Percentiles rank a stretch among this genome's conserved stretches.
phyloP scores from a whole-genome alignment of 2,113 vertebrate genomes.

The Miniopterus natalensis region DNA sequence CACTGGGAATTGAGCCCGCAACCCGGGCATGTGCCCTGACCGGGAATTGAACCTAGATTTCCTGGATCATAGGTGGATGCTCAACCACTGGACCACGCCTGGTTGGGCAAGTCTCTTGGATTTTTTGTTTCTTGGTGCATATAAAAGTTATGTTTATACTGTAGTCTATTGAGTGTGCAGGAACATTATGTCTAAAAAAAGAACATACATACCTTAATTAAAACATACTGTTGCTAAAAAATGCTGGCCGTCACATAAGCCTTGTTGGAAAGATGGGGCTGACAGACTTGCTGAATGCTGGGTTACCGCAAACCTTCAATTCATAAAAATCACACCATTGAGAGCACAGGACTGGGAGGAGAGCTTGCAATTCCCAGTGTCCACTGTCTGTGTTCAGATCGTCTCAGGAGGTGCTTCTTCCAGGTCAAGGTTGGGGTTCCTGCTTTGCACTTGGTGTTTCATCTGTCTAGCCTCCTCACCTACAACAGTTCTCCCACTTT shows the following conservation, averaged over 20 bases:
- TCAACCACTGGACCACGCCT: too few relatives aligned
- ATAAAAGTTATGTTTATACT: too few relatives aligned
- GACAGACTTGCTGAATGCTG: background rate
- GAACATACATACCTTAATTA: background rate
- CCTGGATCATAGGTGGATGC: too few relatives aligned
- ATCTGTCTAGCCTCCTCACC: background rate
- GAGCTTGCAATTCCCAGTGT: fast-evolving
- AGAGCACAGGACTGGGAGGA: background rate
- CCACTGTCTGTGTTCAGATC: background rate
- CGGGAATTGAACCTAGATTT: too few relatives aligned
- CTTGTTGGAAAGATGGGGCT: background rate
- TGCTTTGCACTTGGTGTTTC: background rate
- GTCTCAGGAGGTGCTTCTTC: background rate
- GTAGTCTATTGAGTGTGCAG: background rate
- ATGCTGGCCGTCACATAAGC: background rate
- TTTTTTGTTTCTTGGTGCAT: background rate
- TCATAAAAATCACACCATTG: background rate
- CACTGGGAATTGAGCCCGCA: too few relatives aligned
- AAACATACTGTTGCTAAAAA: background rate
- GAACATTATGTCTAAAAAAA: background rate
- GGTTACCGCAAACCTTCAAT: background rate
- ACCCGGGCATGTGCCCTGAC: too few relatives aligned
- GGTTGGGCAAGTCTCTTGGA: background rate
- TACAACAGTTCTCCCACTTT: background rate
- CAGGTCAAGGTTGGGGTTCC: background rate